These are phyloP conservation scores for Callitettix versicolor DNA, from an alignment of 1,140 invertebrate species.

Conservation along the genomic window DNA sequence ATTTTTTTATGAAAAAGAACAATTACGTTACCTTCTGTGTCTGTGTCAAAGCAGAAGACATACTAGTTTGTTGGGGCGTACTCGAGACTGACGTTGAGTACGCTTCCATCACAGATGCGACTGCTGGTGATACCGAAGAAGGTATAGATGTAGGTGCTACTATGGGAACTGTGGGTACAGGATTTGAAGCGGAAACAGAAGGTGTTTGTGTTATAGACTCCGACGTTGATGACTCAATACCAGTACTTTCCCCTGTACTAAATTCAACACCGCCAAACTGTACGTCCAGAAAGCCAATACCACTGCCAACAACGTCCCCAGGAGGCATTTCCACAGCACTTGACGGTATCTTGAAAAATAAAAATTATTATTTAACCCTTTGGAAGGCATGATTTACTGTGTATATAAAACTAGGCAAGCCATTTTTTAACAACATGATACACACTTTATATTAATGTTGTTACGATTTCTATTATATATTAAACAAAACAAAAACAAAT, in stretches of 20 bases:
- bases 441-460: no score
- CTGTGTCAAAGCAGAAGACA: slow-evolving; percentile 4
- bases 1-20: no score
- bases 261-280: slow-evolving; percentile 90
- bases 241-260: slow-evolving; percentile 46
- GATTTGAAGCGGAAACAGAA: slow-evolving; percentile 20
- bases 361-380: no score
- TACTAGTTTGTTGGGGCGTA: slow-evolving; percentile 1
- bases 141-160: slow-evolving; percentile 1
- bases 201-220: slow-evolving; percentile 24
- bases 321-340: slow-evolving; percentile 92
- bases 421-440: no score
- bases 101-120: slow-evolving; percentile 5
- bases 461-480: no score
- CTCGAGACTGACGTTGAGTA: neutral
- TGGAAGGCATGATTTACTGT: no score
- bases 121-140: slow-evolving; percentile 1
- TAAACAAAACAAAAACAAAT: no score
- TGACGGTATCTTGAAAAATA: slow-evolving; percentile 67
- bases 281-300: slow-evolving; percentile 76
- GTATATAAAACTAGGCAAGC: no score
- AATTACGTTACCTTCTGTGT: slow-evolving; percentile 10
- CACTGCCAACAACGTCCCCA: slow-evolving; percentile 60
- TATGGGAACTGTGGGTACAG: slow-evolving; percentile 6
- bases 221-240: slow-evolving; percentile 34